phyloP scores from a whole-genome alignment of 2,113 vertebrate genomes.

The Rattus rattus region DNA sequence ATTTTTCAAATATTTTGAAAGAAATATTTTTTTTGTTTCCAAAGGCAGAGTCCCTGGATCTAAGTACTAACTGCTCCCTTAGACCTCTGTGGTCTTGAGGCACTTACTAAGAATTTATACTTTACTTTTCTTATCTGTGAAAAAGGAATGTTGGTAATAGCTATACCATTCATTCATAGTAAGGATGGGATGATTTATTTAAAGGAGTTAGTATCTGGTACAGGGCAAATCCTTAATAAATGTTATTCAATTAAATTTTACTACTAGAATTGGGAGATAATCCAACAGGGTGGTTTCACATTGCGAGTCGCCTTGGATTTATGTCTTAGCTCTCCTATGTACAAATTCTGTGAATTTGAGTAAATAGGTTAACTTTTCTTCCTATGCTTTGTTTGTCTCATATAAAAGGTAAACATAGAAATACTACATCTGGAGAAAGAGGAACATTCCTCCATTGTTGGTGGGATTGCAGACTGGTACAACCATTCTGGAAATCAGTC shows the following conservation, averaged over 20 bases:
- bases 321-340: background rate
- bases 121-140: slow-evolving; percentile 26
- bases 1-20: background rate
- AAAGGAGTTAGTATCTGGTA: background rate
- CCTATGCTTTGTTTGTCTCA: background rate
- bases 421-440: background rate
- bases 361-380: slow-evolving; percentile 19
- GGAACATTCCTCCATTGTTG: too few relatives aligned
- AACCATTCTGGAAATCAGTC: too few relatives aligned
- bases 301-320: background rate
- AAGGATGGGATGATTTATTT: background rate
- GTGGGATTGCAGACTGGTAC: too few relatives aligned
- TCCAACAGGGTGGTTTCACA: slow-evolving; percentile 9
- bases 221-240: slow-evolving; percentile 10
- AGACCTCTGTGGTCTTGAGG: background rate
- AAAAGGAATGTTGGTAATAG: background rate
- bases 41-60: background rate
- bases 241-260: slow-evolving; percentile 24
- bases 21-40: background rate
- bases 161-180: background rate
- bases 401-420: slow-evolving; percentile 53
- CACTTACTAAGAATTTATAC: slow-evolving; percentile 12
- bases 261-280: background rate
- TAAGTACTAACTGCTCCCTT: background rate
- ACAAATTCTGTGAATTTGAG: slow-evolving; percentile 8